Evolutionary conservation across 2,113 vertebrate species (phyloP).

Genomic region (Tenrec ecaudatus): DNA sequence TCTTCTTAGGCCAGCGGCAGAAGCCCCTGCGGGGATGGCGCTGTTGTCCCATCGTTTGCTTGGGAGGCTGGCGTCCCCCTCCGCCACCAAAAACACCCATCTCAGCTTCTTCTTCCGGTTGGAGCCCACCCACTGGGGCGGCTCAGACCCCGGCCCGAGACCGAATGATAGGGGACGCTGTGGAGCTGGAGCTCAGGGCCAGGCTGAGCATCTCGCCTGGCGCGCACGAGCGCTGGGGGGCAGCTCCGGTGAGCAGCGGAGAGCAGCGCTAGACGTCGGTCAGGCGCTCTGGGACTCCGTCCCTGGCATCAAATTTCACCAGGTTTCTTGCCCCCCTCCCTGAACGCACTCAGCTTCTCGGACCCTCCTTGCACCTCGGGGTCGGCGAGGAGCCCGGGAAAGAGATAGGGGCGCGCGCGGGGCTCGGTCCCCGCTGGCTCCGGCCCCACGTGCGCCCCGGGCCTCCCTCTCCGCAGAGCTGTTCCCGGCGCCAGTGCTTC

Average conservation of each 20-base stretch:
- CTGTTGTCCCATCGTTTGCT: neutral
- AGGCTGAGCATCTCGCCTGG: no score
- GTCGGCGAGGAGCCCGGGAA: neutral
- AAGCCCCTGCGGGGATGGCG: no score
- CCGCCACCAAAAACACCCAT: neutral
- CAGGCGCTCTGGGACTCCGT: neutral
- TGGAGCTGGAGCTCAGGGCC: neutral
- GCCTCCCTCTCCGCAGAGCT: conserved; percentile 63
- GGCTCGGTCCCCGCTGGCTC: neutral
- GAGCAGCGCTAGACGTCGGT: neutral
- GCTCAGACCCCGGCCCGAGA: no score
- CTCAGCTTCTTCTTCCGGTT: neutral
- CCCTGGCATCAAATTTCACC: neutral
- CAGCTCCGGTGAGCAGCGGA: neutral
- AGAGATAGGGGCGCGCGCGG: neutral
- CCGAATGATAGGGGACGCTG: no score
- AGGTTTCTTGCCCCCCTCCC: neutral
- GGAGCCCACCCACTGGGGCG: neutral
- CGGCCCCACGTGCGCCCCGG: accelerated
- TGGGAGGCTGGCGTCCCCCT: neutral
- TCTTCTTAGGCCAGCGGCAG: neutral
- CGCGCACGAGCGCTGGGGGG: neutral
- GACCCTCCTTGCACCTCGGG: neutral
- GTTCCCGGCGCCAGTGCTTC: conserved; percentile 69
- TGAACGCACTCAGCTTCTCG: neutral